These are phyloP conservation scores for Aleiodes testaceus DNA, from an alignment of 2,888 invertebrate genomes.

Conservation along the genomic window DNA sequence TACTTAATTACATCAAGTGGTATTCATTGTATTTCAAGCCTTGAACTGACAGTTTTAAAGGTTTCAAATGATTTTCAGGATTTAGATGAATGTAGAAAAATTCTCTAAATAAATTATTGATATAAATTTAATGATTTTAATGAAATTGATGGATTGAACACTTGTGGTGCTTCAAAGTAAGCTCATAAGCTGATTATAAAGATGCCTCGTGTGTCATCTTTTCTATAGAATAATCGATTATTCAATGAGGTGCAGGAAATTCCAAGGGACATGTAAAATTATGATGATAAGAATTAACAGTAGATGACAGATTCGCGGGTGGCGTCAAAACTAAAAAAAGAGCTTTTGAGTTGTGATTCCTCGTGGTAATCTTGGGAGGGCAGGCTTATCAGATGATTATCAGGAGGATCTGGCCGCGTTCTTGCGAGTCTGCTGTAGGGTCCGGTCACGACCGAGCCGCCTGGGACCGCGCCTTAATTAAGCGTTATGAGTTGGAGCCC, in stretches of 20 bases:
- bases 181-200: slow-evolving; percentile 68
- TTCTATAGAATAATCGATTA: slow-evolving; percentile 54
- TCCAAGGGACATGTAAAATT: neutral
- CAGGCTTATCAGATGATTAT: slow-evolving; percentile 71
- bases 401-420: slow-evolving; percentile 70
- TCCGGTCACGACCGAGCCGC: slow-evolving; percentile 69
- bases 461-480: slow-evolving; percentile 68
- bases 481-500: slow-evolving; percentile 71
- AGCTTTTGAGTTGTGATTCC: slow-evolving; percentile 27
- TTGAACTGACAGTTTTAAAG: neutral
- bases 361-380: slow-evolving; percentile 68
- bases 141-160: slow-evolving; percentile 61
- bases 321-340: slow-evolving; percentile 14
- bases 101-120: neutral
- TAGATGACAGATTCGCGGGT: slow-evolving; percentile 4
- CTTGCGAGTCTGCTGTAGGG: slow-evolving; percentile 58
- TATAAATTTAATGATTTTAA: slow-evolving; percentile 59
- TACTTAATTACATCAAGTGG: slow-evolving; percentile 44
- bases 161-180: slow-evolving; percentile 66
- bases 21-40: slow-evolving; percentile 1
- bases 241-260: slow-evolving; percentile 36
- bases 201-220: slow-evolving; percentile 68
- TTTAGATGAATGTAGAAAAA: too few relatives aligned
- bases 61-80: neutral
- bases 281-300: neutral